These are phyloP conservation scores for Aphelocoma californica DNA, from an alignment of 2,797 vertebrate genomes.

Conservation along the genomic window DNA sequence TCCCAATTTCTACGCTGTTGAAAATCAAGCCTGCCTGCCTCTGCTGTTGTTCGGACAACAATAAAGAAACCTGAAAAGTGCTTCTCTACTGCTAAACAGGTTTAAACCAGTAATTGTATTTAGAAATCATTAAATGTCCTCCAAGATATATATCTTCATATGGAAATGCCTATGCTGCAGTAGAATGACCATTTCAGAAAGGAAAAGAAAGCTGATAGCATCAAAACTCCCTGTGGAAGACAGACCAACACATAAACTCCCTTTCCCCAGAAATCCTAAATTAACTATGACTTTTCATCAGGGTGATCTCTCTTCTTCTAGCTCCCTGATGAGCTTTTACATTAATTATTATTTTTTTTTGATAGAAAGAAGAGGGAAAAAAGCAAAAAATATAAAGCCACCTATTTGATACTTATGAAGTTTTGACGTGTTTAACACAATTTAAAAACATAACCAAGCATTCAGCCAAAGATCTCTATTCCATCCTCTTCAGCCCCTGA, in stretches of 20 bases:
- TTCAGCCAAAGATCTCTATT: neutral
- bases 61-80: neutral
- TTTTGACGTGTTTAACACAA: neutral
- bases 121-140: neutral
- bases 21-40: neutral
- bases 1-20: neutral
- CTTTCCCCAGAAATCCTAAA: neutral
- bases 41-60: neutral
- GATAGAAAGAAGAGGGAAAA: neutral
- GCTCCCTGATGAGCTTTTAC: neutral
- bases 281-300: neutral
- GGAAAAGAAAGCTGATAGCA: neutral
- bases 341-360: neutral
- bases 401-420: neutral
- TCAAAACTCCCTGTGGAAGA: neutral
- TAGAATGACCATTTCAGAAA: neutral
- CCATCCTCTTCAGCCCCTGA: neutral
- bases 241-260: neutral
- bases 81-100: neutral
- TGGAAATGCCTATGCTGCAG: neutral
- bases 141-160: neutral
- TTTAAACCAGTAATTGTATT: neutral
- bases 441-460: neutral
- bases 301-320: neutral
- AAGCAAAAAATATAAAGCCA: rapidly evolving